Evolutionary conservation across 2,113 vertebrate genomes (phyloP).

Genomic region (Xiphorhynchus elegans): DNA sequence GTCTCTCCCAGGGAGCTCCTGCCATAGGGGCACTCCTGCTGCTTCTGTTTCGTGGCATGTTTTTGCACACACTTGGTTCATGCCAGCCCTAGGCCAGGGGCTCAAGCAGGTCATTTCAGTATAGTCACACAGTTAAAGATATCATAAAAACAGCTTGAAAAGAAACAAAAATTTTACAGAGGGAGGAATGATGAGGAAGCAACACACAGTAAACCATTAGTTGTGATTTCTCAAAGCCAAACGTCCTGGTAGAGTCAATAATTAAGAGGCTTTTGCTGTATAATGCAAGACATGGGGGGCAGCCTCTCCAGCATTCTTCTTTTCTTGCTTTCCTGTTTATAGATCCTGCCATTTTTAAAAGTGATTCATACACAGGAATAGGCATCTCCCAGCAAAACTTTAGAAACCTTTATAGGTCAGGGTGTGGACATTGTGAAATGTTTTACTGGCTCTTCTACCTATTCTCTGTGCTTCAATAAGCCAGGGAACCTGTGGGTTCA

Average conservation of each 20-base stretch:
- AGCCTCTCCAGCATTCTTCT: not conserved
- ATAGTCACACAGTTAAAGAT: not conserved
- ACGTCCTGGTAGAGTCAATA: not conserved
- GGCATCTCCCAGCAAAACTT: conserved; percentile 55
- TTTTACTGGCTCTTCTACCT: conserved; percentile 50
- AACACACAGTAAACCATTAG: not conserved
- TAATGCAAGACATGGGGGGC: not conserved
- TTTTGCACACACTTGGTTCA: not conserved
- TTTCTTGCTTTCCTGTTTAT: not conserved
- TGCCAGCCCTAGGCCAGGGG: not conserved
- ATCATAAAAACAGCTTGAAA: not conserved
- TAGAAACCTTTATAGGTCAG: conserved; percentile 62
- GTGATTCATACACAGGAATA: conserved; percentile 37
- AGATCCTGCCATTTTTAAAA: not conserved
- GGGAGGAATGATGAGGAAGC: not conserved
- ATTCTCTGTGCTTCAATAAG: not conserved
- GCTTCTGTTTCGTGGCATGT: not conserved
- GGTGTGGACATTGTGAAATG: conserved; percentile 65
- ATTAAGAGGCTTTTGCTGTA: not conserved
- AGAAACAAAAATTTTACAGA: not conserved
- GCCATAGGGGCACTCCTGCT: not conserved
- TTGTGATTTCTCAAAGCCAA: not conserved
- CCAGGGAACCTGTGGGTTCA: not conserved
- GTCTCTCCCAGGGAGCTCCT: not conserved
- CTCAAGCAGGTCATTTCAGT: not conserved